Conservation (phyloP, 2,797 vertebrate genomes). For the Heterohyrax brucei region DNA sequence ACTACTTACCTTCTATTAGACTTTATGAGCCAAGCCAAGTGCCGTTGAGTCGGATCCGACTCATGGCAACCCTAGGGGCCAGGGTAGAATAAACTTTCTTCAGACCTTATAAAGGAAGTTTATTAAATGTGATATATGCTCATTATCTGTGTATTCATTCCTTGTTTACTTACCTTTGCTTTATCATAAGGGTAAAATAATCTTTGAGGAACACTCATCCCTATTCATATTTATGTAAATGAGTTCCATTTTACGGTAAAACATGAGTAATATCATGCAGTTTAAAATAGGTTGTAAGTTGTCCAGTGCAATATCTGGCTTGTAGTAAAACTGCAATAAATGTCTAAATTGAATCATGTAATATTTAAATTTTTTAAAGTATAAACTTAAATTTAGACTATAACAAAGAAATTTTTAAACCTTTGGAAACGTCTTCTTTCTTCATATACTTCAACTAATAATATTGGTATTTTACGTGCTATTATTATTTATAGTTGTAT, state of each 20-base stretch:
- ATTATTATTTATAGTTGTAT: constrained; percentile 52
- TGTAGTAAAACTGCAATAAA: constrained; percentile 47
- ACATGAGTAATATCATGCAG: constrained; percentile 4
- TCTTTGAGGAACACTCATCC: constrained; percentile 27
- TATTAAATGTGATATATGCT: constrained; percentile 25
- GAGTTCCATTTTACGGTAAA: constrained; percentile 69
- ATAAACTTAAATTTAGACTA: constrained; percentile 45
- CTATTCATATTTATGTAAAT: constrained; percentile 61
- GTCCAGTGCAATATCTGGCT: not conserved
- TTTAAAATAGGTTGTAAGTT: not conserved
- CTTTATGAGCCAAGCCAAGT: not conserved
- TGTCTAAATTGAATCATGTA: constrained; percentile 54
- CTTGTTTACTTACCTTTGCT: constrained; percentile 52
- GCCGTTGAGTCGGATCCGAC: no score
- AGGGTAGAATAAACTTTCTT: no score
- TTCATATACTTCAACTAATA: constrained; percentile 43
- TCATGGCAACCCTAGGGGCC: no score
- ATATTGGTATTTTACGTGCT: constrained; percentile 56
- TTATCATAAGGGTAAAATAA: constrained; percentile 40
- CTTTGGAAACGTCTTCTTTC: constrained; percentile 52
- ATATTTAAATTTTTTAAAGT: constrained; percentile 46
- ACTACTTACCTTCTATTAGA: constrained; percentile 5
- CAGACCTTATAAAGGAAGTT: constrained; percentile 45
- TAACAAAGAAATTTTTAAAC: constrained; percentile 52
- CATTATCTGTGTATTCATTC: constrained; percentile 49